Percentiles rank a stretch among this genome's conserved stretches.
Conservation (phyloP, 1,140 invertebrate species). For the Drosophila orena region DNA sequence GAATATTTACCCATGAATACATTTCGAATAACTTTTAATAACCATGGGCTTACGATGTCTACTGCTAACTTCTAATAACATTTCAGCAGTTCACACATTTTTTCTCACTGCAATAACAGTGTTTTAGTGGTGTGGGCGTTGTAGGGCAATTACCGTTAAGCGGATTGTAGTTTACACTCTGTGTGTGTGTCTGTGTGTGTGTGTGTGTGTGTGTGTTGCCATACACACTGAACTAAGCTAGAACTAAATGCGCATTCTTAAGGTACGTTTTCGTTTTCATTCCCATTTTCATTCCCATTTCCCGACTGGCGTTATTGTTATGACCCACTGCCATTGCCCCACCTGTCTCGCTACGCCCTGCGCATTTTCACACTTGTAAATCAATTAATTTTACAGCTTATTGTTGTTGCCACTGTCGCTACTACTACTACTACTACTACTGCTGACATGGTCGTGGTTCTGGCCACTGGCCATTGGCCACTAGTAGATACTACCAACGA, state of each 20-base stretch:
- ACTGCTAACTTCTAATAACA: too few species aligned
- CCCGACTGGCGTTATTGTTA: constrained; percentile 37
- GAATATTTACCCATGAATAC: too few species aligned
- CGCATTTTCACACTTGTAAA: constrained; percentile 79
- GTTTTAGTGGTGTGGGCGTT: neutral
- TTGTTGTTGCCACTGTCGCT: constrained; percentile 33
- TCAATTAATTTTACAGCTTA: constrained; percentile 77
- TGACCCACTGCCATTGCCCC: constrained; percentile 4
- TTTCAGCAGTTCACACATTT: neutral
- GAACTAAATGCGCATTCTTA: constrained; percentile 65
- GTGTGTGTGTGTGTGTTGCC: neutral
- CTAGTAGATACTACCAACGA: neutral
- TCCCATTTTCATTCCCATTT: constrained; percentile 30
- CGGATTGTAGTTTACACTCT: constrained; percentile 70
- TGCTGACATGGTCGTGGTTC: constrained; percentile 9
- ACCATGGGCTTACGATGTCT: too few species aligned
- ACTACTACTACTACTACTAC: neutral
- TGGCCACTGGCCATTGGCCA: constrained; percentile 19
- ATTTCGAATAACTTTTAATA: too few species aligned
- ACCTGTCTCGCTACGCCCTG: constrained; percentile 20
- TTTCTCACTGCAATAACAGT: constrained; percentile 1
- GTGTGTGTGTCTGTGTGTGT: neutral
- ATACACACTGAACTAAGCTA: constrained; percentile 44
- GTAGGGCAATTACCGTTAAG: constrained; percentile 69
- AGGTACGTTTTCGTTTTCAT: constrained; percentile 41